Base-by-base conservation (phyloP, 2,797 vertebrate genomes). In the Salarias fasciatus region DNA sequence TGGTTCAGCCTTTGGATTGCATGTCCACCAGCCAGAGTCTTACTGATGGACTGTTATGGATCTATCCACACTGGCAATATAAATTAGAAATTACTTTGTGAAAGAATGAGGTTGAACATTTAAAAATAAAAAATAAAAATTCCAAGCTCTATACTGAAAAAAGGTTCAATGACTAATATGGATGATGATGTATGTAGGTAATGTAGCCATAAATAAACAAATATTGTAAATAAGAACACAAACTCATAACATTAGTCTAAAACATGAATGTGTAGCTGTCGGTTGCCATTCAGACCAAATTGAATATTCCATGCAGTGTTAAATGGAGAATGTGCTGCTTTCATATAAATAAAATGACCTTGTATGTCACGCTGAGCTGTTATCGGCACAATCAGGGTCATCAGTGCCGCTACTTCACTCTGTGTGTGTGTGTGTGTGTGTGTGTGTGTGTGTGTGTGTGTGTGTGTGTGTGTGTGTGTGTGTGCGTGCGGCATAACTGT, bases 1-100 rank as follows among this genome's bases (percentile, higher is more conserved):
- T 4, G 50, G 36, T 62, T 59, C 62, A 45, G 64, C 40, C 46
- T 63, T 29, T 48, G 36, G 49, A 51, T 15, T 42, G 49, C 13
- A 56, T 8, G 30, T 62, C 47, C 67, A 65, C 50, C 70, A 70
- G 72, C 36, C 53, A n/a, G 45, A 40, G 69, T 68, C 41, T 18
- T 35, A 37, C 62, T 63, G 61, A 75, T 69, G 70, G 52, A 57
- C 53, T 29, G 37, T 24, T 24, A 24, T 24, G 11, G 24, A 66
- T 72, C 59, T 57, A 69, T 65, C 63, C 51, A 72, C n/a, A n/a
- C n/a, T n/a, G n/a, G n/a, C n/a, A n/a, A n/a, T n/a, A 14, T 42
- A 63, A 53, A 24, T 24, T 24, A 24, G 2, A 24, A 3, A 24
- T 2, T 24, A 24, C 18, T 24, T 18, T 24, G 18, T 24, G 18